Evolutionary conservation across 2,888 invertebrate genomes (phyloP), one percentile per base, ranked within the genome.

Genomic region (Epistrophe eligans): DNA sequence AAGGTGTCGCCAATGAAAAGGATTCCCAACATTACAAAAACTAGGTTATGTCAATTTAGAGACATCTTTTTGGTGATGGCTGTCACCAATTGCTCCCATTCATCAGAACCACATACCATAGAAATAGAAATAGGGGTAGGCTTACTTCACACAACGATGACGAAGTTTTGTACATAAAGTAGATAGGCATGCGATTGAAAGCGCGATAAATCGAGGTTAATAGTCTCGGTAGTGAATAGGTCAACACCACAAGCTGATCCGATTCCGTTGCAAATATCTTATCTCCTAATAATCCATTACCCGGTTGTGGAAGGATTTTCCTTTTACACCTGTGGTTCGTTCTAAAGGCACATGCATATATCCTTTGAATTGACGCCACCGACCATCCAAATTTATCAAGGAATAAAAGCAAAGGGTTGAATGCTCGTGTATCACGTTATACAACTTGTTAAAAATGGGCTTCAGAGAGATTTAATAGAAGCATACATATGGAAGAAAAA

Each of bases 151-250:
- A 15, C 28, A 60, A 19, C 17, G 32, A 32, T 15, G 55, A 28
- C 11, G 45, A 48, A 38, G 48, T 24, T 58, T 38, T 71, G 62
- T 84, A 50, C 48, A 48, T 4, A 48, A 19, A 19, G 48, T 19
- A 35, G 35, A 9, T 35, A 35, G 35, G 35, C 2, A 50, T 74
- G 43, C 64, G 79, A 84, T 79, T 84, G 79, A 84, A 84, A 84
- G 79, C 50, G 74, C 84, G 79, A 84, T 84, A 84, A 84, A 84
- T 79, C 79, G 79, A 74, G 79, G 84, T 84, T 84, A 79, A 84
- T 84, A 76, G 79, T 79, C 73, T 64, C 62, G 45, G 62, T 64
- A 76, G 70, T 84, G 84, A 84, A 84, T 84, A 62, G 79, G 74
- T 57, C 72, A 73, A 43, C 84, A 71, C 70, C 70, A 79, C 79